These are phyloP conservation scores for Lemur catta DNA, from an alignment of 2,797 vertebrate species.

Conservation along the genomic window DNA sequence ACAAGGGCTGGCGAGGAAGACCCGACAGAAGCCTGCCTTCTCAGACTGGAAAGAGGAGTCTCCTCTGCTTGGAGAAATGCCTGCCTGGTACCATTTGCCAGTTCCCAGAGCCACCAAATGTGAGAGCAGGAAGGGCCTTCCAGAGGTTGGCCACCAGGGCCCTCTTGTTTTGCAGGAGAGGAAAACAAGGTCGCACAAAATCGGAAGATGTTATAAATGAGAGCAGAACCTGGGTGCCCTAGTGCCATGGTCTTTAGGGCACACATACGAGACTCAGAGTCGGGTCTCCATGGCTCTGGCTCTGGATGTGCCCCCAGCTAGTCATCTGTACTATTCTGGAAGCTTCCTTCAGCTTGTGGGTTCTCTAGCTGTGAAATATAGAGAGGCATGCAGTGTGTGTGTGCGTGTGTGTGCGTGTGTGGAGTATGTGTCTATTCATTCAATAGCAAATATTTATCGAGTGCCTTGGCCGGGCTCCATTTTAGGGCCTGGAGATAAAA, in stretches of 20 bases:
- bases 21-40: neutral
- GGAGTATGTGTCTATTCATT: neutral
- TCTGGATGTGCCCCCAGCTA: neutral
- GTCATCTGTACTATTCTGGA: neutral
- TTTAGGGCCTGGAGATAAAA: neutral
- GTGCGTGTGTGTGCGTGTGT: neutral
- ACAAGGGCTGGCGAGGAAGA: neutral
- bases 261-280: neutral
- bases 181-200: neutral
- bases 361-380: neutral
- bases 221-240: neutral
- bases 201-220: neutral
- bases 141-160: neutral
- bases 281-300: neutral
- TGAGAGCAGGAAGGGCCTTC: neutral
- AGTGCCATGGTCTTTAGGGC: neutral
- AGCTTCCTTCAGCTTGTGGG: neutral
- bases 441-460: constrained; percentile 39
- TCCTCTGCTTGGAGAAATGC: neutral
- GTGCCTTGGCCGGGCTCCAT: neutral
- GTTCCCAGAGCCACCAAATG: neutral
- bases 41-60: neutral
- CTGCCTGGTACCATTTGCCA: neutral
- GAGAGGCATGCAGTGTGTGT: neutral
- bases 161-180: neutral